Evolutionary conservation across 2,888 invertebrate genomes (phyloP).

Genomic region (Masnerella sp.): DNA sequence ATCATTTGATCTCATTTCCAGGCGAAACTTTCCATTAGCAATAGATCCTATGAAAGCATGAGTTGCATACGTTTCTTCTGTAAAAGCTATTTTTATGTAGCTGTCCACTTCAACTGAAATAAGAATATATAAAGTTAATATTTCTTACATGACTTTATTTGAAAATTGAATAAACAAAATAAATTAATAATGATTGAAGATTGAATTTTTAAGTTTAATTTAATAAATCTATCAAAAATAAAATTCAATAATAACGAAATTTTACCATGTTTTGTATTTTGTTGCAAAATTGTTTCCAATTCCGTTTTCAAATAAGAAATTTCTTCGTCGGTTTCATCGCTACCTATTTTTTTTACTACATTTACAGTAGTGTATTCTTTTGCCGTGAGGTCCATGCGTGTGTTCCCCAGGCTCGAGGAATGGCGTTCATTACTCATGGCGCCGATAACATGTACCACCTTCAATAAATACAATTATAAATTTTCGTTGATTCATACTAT

Average conservation of each 20-base stretch:
- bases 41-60: constrained; percentile 8
- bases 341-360: background rate
- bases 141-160: no score
- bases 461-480: background rate
- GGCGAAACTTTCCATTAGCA: background rate
- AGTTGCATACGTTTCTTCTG: background rate
- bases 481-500: no score
- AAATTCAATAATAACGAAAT: no score
- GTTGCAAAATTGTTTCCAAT: background rate
- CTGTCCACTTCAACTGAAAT: constrained; percentile 10
- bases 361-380: constrained; percentile 5
- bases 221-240: no score
- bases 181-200: no score
- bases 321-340: background rate
- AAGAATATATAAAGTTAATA: background rate
- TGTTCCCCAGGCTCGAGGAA: constrained; percentile 1
- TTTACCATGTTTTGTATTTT: constrained; percentile 1
- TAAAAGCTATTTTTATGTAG: constrained; percentile 3
- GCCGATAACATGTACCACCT: constrained; percentile 8
- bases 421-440: constrained; percentile 2
- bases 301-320: background rate
- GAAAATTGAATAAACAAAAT: no score
- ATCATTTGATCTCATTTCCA: constrained; percentile 4
- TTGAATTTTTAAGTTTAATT: background rate
- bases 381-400: background rate